phyloP scores from a whole-genome alignment of 2,113 vertebrate genomes.

The Catharus fuscescens region DNA sequence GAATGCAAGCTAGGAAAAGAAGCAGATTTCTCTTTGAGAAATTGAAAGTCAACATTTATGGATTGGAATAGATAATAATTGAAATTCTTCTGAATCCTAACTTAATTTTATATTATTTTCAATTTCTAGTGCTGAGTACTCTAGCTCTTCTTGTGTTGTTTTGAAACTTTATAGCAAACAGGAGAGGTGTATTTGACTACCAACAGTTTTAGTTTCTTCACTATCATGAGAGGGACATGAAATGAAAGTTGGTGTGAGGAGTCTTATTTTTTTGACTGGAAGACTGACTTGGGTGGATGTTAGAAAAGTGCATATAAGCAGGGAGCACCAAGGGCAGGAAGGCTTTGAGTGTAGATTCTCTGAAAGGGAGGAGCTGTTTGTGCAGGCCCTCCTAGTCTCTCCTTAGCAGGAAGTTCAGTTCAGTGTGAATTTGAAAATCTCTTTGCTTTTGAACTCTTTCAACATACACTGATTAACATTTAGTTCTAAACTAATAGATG shows the following conservation, averaged over 20 bases:
- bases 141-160: neutral
- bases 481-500: neutral
- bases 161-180: neutral
- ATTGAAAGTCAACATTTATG: neutral
- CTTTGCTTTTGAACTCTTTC: neutral
- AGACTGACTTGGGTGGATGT: neutral
- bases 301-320: neutral
- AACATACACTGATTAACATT: neutral
- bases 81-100: neutral
- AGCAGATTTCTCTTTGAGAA: neutral
- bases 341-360: neutral
- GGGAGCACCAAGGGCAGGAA: neutral
- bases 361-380: neutral
- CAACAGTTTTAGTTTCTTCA: neutral
- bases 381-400: neutral
- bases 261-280: neutral
- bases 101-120: neutral
- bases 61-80: neutral
- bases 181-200: neutral
- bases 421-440: neutral
- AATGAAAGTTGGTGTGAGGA: neutral
- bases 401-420: neutral
- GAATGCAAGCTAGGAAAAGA: neutral
- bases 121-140: neutral
- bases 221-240: accelerated